Base-by-base conservation (phyloP, 2,888 invertebrate genomes). In the Leptothorax acervorum region DNA sequence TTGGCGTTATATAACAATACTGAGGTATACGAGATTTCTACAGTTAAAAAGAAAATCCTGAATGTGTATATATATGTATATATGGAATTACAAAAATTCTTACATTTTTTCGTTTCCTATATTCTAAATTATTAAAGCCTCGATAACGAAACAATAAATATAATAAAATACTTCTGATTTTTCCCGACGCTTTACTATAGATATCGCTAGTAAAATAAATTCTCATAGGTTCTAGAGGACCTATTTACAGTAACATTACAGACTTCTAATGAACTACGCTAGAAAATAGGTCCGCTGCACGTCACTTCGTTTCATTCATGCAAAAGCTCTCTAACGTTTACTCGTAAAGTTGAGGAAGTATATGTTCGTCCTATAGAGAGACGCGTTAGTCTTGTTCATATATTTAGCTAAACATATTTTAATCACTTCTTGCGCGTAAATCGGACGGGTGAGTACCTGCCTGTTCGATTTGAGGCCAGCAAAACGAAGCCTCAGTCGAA, bases 211-310 rank as follows among this genome's bases (percentile, higher is more conserved):
- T 85, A 83, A 86, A 86, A 87, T 84, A 83, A 82, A 45, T 83
- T 85, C 74, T 87, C 42, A 48, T 78, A 51, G 66, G 75, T 63
- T 68, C 55, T 86, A 85, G 70, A 85, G 70, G 62, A 88, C 71
- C 85, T 90, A 90, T 90, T 79, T 90, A 90, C 89, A 90, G 68
- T 79, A 86, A 82, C 63, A 85, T 88, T 83, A 85, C 53, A 82
- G 39, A 42, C 75, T 76, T 83, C 71, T 85, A 89, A 76, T 79
- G 73, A 76, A 75, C 85, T 91, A 91, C 76, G 88, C 84, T 90
- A 86, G 23, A 86, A 91, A 84, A 88, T 91, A 88, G 87, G 86
- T 88, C 87, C 85, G 79, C 62, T 73, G 82, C 79, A 73, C 89
- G 90, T 90, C 85, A 87, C 85, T 85, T 87, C 31, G 62, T 57